Evolutionary conservation across 2,888 invertebrate genomes (phyloP).

Genomic region (Philereme transversata): DNA sequence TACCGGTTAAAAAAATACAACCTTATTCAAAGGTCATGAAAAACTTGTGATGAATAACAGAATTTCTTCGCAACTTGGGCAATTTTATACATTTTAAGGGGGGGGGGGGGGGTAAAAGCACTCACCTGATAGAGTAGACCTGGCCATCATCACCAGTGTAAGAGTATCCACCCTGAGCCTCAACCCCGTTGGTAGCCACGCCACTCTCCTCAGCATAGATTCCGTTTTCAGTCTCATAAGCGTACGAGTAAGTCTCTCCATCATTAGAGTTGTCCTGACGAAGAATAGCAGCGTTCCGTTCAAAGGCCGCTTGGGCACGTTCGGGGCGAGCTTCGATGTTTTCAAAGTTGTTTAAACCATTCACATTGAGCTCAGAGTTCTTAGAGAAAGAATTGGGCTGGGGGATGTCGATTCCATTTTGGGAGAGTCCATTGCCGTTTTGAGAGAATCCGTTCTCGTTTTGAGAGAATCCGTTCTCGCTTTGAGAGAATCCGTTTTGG

Average conservation of each 20-base stretch:
- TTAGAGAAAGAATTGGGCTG: conserved; percentile 29
- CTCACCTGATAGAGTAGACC: conserved; percentile 63
- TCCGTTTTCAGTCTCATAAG: conserved; percentile 75
- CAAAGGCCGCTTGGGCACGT: conserved; percentile 65
- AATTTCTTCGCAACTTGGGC: too few relatives aligned
- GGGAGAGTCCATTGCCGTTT: conserved; percentile 6
- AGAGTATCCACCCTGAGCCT: conserved; percentile 71
- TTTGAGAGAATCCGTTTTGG: conserved; percentile 13
- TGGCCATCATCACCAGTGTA: conserved; percentile 77
- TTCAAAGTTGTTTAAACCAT: conserved; percentile 36
- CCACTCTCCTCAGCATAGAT: conserved; percentile 73
- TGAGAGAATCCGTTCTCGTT: conserved; percentile 1
- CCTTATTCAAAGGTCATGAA: too few relatives aligned
- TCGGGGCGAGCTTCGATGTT: conserved; percentile 52
- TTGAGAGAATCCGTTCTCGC: conserved; percentile 12
- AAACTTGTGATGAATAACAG: too few relatives aligned
- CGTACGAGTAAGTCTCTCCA: conserved; percentile 69
- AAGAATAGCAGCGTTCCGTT: conserved; percentile 71
- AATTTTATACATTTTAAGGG: too few relatives aligned
- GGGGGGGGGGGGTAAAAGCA: background rate
- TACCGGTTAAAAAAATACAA: too few relatives aligned
- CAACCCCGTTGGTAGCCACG: conserved; percentile 71
- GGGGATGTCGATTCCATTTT: conserved; percentile 3
- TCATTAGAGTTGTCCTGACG: conserved; percentile 68
- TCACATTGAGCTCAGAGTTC: conserved; percentile 37